Conservation (phyloP, 2,888 invertebrate species). For the Hirtodrosophila confusa region DNA sequence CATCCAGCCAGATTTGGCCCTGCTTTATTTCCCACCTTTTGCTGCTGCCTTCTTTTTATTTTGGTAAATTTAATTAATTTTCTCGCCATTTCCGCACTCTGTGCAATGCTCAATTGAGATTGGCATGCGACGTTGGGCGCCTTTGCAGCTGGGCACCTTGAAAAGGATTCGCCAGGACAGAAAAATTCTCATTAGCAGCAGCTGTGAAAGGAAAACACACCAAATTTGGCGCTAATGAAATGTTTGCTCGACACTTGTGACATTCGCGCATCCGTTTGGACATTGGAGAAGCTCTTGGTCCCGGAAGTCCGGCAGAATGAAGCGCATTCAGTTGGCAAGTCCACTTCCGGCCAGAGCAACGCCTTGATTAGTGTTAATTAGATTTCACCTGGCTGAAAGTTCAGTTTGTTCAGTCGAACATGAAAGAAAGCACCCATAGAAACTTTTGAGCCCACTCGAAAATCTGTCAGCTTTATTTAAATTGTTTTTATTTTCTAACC, state of each 20-base stretch:
- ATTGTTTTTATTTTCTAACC: not conserved
- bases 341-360: slow-evolving; percentile 58
- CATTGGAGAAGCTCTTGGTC: slow-evolving; percentile 12
- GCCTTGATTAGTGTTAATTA: slow-evolving; percentile 76
- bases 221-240: slow-evolving; percentile 75
- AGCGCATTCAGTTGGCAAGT: slow-evolving; percentile 56
- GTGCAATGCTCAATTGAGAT: slow-evolving; percentile 28
- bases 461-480: slow-evolving; percentile 2
- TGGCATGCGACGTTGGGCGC: slow-evolving; percentile 16
- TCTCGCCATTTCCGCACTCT: slow-evolving; percentile 62
- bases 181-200: slow-evolving; percentile 74
- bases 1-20: slow-evolving; percentile 26
- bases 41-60: slow-evolving; percentile 12
- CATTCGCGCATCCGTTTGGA: slow-evolving; percentile 70
- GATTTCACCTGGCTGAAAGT: slow-evolving; percentile 56
- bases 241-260: slow-evolving; percentile 78
- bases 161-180: slow-evolving; percentile 70
- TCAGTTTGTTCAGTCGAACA: slow-evolving; percentile 3
- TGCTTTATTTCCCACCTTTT: slow-evolving; percentile 11
- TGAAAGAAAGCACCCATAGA: slow-evolving; percentile 10
- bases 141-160: slow-evolving; percentile 42
- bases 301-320: slow-evolving; percentile 63
- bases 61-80: slow-evolving; percentile 77
- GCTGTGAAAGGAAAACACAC: slow-evolving; percentile 58
- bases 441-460: not conserved